phyloP scores from a whole-genome alignment of 2,113 vertebrate genomes.

The Phoxinus phoxinus region DNA sequence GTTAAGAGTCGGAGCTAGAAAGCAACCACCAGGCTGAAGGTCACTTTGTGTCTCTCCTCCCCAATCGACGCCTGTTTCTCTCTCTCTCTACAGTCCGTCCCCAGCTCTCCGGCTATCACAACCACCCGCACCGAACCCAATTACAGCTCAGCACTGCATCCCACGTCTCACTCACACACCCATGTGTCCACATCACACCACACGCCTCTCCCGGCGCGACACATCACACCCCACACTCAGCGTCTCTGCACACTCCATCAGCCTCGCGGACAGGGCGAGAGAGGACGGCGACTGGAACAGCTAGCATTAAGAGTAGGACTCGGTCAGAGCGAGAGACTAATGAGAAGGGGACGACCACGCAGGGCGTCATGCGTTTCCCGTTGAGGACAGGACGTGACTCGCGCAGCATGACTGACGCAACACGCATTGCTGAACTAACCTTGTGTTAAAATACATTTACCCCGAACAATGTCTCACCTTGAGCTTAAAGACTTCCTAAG shows the following conservation, averaged over 20 bases:
- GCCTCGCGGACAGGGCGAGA: background rate
- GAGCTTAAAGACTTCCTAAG: background rate
- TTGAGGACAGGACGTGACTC: constrained; percentile 25
- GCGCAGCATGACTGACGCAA: constrained; percentile 50
- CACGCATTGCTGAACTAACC: constrained; percentile 13
- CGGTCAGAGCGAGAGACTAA: background rate
- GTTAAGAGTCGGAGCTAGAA: background rate
- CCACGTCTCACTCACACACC: constrained; percentile 27
- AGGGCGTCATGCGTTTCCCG: background rate
- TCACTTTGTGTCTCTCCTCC: constrained; percentile 34
- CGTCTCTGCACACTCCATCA: constrained; percentile 55
- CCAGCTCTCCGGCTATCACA: background rate
- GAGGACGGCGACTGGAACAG: constrained; percentile 18
- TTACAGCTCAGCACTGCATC: constrained; percentile 63
- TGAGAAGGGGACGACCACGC: background rate
- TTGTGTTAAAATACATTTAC: background rate
- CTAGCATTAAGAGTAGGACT: constrained; percentile 45
- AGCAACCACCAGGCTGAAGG: constrained; percentile 30
- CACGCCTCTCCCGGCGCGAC: constrained; percentile 62
- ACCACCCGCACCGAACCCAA: constrained; percentile 61
- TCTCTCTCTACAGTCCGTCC: background rate
- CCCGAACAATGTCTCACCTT: background rate
- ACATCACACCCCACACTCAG: constrained; percentile 62
- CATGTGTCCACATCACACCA: constrained; percentile 63
- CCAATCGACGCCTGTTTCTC: constrained; percentile 45